Base-by-base conservation (phyloP, 2,113 vertebrate species). In the Pteruthius melanotis region DNA sequence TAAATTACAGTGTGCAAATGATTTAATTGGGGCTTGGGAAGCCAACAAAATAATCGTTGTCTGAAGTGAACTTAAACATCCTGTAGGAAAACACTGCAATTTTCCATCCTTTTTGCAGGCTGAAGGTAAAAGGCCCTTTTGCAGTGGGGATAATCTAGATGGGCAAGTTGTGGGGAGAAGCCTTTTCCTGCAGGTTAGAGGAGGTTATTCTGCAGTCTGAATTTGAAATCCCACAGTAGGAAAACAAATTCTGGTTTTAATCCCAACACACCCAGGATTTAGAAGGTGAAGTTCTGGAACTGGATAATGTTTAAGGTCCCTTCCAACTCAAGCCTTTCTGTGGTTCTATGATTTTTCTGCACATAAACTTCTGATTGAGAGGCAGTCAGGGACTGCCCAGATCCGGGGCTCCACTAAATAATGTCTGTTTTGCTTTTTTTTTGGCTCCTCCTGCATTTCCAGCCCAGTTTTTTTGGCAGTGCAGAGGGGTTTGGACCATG, bases 11-110 rank as follows among this genome's bases (percentile, higher is more conserved):
- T 1, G 5, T 86, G 47, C 79, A 95, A 92, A 82, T 52, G 15
- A 61, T 88, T 93, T 95, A 92, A 94, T 79, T 91, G 78, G 70
- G 54, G 40, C 68, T 85, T 44, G 35, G 65, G 64, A 93, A 91
- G 61, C 61, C 69, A 83, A 83, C 88, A 70, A 79, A 91, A 82
- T 68, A 79, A 22, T 90, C 10, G 1, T 83, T 88, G 83, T 94
- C 68, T 95, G 83, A 90, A 86, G 49, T 57, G 76, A 94, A 71
- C 83, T 71, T 90, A 75, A 95, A 35, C 18, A 40, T 0, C 4
- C 70, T 52, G 79, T 20, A 84, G 78, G 89, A 88, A 90, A 95
- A 42, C 57, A 56, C 81, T 87, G 30, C 66, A 60, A 93, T 95
- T 95, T 83, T 82, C 60, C 18, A 26, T 49, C 60, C 40, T 72